Conservation (phyloP, 2,888 invertebrate genomes). For the Leptinotarsa haldemani region DNA sequence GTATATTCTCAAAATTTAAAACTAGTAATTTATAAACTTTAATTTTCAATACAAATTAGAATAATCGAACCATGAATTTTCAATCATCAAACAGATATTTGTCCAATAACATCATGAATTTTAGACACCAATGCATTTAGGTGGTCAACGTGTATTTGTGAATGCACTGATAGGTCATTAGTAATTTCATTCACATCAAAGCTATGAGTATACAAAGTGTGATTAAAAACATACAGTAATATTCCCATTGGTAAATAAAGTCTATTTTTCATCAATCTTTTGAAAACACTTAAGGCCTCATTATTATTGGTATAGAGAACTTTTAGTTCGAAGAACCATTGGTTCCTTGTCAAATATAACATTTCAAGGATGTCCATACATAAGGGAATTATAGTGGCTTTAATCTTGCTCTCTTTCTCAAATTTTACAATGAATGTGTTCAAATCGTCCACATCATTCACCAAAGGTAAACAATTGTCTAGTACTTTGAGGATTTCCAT, state of each 20-base stretch:
- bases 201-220: conserved; percentile 53
- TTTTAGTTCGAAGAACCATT: conserved; percentile 55
- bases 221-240: conserved; percentile 53
- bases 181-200: conserved; percentile 50
- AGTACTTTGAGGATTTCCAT: conserved; percentile 54
- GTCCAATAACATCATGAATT: conserved; percentile 39
- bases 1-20: too few relatives aligned
- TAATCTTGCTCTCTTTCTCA: conserved; percentile 52
- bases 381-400: conserved; percentile 51
- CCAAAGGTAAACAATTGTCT: conserved; percentile 54
- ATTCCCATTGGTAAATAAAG: conserved; percentile 58
- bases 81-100: conserved; percentile 16
- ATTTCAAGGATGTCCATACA: conserved; percentile 56
- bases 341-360: conserved; percentile 52
- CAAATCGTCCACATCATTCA: conserved; percentile 57
- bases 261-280: conserved; percentile 53
- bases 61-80: background rate
- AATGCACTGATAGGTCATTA: conserved; percentile 51
- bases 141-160: conserved; percentile 56
- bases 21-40: too few relatives aligned
- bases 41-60: too few relatives aligned
- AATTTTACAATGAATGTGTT: conserved; percentile 57
- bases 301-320: conserved; percentile 51
- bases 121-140: conserved; percentile 52
- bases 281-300: conserved; percentile 52